phyloP scores from a whole-genome alignment of 2,113 vertebrate genomes.

The Brachionichthys hirsutus region DNA sequence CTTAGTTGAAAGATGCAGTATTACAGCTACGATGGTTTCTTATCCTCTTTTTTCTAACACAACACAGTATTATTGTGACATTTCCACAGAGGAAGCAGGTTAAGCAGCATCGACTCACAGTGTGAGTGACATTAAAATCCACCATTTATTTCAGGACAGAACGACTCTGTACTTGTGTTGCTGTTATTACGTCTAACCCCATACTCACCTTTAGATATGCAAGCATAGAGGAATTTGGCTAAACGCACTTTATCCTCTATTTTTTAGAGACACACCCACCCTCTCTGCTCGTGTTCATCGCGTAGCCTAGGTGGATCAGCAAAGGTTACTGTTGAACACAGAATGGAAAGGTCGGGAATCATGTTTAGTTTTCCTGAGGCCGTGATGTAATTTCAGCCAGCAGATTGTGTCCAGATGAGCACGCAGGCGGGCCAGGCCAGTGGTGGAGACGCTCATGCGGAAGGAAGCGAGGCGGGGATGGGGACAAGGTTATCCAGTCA shows the following conservation, averaged over 20 bases:
- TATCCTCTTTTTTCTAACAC: conserved; percentile 5
- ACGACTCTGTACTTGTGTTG: too few relatives aligned
- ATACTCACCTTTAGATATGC: conserved; percentile 6
- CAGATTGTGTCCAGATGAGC: conserved; percentile 77
- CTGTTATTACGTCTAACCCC: not conserved
- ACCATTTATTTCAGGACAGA: too few relatives aligned
- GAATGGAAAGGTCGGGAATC: conserved; percentile 82
- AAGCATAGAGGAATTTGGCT: conserved; percentile 38
- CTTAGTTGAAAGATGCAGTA: conserved; percentile 40
- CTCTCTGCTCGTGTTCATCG: conserved; percentile 36
- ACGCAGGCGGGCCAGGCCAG: conserved; percentile 61
- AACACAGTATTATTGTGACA: conserved; percentile 22
- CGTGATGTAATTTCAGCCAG: conserved; percentile 76
- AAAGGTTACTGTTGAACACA: conserved; percentile 82
- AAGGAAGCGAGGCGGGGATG: conserved; percentile 63
- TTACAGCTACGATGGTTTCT: conserved; percentile 41
- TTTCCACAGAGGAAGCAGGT: conserved; percentile 33
- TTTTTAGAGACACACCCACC: conserved; percentile 20
- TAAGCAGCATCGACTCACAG: conserved; percentile 6
- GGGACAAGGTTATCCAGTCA: conserved; percentile 78
- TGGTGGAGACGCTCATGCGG: conserved; percentile 63
- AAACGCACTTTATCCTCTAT: conserved; percentile 37
- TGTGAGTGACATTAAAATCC: not conserved
- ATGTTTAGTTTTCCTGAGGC: conserved; percentile 80
- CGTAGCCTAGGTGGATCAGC: conserved; percentile 62